Evolutionary conservation across 2,113 vertebrate genomes (phyloP), one percentile per base, ranked within the genome.

Genomic region (Calidris pugnax): DNA sequence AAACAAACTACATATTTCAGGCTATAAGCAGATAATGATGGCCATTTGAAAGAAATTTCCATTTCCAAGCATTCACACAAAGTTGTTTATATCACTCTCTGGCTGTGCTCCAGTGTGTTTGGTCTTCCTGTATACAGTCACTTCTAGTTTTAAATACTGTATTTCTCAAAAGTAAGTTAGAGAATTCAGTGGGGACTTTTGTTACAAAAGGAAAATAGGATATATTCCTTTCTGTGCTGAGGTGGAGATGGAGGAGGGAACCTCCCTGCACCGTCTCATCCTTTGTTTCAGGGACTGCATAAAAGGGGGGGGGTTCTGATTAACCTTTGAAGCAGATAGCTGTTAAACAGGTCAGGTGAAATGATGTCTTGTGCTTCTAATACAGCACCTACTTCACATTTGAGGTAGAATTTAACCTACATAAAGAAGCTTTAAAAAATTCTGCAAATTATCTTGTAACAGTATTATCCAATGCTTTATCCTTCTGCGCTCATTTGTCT

Each of bases 1-100:
- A 91, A 93, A 93, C 85, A 91, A 93, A 90, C 32, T 62, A 56
- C 35, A 7, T 85, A 76, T 87, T 89, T 85, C 74, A 66, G 62
- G 66, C 87, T 94, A 73, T 82, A 78, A 94, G 77, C 78, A 91
- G 91, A 87, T 33, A 87, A 77, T 47, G 91, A 89, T 4, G 74
- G 48, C 35, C 57, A 17, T 37, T 94, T 82, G 81, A 60, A 91
- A 96, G 67, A 87, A 47, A 87, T 57, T 89, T 93, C 48, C 53
- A 73, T 76, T 92, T 94, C 35, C 43, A 89, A 48, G 43, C 45
- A 72, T 85, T 69, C 32, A 32, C 33, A 45, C n/a, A 63, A 30
- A 7, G 53, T n/a, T 88, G 35, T 22, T 35, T 85, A n/a, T 26
- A 27, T 39, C 0, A 0, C 69, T 92, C 69, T 33, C 33, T 75